Conservation (phyloP, 2,797 vertebrate species). For the Gorsachius magnificus region DNA sequence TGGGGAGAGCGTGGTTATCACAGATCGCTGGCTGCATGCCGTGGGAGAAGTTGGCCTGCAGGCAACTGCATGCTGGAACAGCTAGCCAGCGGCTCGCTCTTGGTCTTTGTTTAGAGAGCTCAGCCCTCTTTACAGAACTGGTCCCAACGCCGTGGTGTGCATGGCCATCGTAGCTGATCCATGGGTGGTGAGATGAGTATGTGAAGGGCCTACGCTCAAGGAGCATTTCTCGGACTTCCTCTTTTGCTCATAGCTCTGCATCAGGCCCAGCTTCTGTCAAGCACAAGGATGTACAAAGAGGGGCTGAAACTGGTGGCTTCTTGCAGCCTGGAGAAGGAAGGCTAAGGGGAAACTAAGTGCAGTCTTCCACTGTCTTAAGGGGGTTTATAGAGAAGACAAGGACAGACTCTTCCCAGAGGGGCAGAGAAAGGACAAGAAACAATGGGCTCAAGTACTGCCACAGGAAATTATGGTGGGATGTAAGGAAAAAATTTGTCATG, state of each 20-base stretch:
- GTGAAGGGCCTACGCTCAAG: accelerated
- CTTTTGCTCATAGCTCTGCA: neutral
- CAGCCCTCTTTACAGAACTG: neutral
- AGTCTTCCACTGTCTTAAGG: neutral
- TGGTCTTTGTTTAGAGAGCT: neutral
- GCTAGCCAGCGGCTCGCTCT: accelerated
- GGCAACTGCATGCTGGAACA: neutral
- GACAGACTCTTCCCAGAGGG: neutral
- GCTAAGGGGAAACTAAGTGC: neutral
- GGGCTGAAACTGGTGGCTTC: neutral
- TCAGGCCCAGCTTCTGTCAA: neutral
- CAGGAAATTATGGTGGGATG: neutral
- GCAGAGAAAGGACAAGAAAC: neutral
- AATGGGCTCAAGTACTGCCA: neutral
- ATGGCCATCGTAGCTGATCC: neutral
- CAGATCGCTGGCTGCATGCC: neutral
- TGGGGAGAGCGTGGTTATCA: neutral
- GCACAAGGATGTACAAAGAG: neutral
- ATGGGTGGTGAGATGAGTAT: accelerated
- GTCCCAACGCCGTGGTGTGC: neutral
- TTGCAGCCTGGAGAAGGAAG: neutral
- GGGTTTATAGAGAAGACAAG: neutral
- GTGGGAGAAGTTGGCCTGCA: neutral
- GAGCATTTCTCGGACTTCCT: neutral
- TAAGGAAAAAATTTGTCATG: neutral